Evolutionary conservation across 23 tunicate species (phyloP).

Genomic region (Phallusia fumigata): DNA sequence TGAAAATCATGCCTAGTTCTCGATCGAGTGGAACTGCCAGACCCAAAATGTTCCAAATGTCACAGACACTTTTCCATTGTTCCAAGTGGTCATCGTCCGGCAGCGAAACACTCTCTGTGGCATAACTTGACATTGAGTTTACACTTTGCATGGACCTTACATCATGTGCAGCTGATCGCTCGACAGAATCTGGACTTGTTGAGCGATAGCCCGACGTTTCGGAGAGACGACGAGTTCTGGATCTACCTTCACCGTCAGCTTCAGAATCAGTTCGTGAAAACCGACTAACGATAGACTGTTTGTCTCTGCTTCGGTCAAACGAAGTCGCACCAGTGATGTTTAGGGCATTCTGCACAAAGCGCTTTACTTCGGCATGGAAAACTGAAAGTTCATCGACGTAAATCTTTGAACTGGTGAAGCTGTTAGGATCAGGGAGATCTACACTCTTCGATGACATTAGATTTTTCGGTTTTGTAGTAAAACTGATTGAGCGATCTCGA

Average conservation of each 20-base stretch:
- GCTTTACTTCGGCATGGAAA: constrained; percentile 19
- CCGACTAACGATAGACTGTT: neutral
- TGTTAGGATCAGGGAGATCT: constrained; percentile 15
- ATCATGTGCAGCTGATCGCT: constrained; percentile 24
- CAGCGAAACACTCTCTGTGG: constrained; percentile 39
- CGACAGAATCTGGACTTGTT: constrained; percentile 42
- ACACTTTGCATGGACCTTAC: constrained; percentile 23
- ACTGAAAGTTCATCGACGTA: constrained; percentile 41
- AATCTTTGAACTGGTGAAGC: neutral
- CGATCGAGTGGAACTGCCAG: constrained; percentile 45
- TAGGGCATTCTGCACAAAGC: constrained; percentile 33
- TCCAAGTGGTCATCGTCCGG: constrained; percentile 39
- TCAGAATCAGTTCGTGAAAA: constrained; percentile 31
- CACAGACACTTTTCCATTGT: constrained; percentile 35
- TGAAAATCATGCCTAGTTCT: constrained; percentile 35
- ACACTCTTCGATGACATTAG: neutral
- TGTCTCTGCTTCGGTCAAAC: constrained; percentile 25
- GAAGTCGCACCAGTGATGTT: constrained; percentile 46
- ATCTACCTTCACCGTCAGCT: neutral
- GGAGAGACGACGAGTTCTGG: constrained; percentile 30
- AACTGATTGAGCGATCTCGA: constrained; percentile 26
- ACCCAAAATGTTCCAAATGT: constrained; percentile 51
- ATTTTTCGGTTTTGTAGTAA: neutral
- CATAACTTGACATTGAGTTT: constrained; percentile 23
- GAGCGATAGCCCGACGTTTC: constrained; percentile 70